Base-by-base conservation (phyloP, 2,113 vertebrate species). In the Acinonyx jubatus region DNA sequence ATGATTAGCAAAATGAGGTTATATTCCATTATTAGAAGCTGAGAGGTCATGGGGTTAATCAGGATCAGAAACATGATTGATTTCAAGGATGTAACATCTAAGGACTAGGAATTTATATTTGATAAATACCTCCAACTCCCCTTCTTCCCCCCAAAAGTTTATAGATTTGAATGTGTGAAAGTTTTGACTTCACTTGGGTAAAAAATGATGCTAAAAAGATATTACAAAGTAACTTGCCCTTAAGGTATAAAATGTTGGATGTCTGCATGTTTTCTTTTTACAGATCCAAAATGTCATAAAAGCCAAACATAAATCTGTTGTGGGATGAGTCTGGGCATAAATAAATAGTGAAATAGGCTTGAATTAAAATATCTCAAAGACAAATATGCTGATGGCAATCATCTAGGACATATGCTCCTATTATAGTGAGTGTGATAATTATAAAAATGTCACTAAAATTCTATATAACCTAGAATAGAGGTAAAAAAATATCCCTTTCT, bases 21-120 rank as follows among this genome's bases (percentile, higher is more conserved):
- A 23, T 29, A 81, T 36, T 73, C 7, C 19, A 38, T 71, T 89
- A 61, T 11, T 55, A 79, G 52, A 61, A 92, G 7, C 41, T 87
- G 52, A 79, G 6, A 31, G 18, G 8, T 92, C 7, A 7, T 41
- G 33, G 36, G 1, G 29, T 82, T n/a, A 82, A 10, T 68, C 38
- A 8, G 52, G 9, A 63, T 61, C 31, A 79, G 27, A 85, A 79
- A 31, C 33, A 55, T 68, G 38, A 25, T 96, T 95, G 19, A 45
- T 84, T 96, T 95, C 55, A 96, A 63, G 16, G 15, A 69, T 63
- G 48, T 95, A 90, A 38, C 16, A 94, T n/a, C 27, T 74, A 86
- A 48, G 23, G 5, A 69, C 83, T 61, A 61, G 31, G 7, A 86
- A 80, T 74, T 91, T 80, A 21, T 76, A 63, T 71, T 95, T 94